phyloP scores from a whole-genome alignment of 2,888 invertebrate genomes.

The Eristalis intricaria region DNA sequence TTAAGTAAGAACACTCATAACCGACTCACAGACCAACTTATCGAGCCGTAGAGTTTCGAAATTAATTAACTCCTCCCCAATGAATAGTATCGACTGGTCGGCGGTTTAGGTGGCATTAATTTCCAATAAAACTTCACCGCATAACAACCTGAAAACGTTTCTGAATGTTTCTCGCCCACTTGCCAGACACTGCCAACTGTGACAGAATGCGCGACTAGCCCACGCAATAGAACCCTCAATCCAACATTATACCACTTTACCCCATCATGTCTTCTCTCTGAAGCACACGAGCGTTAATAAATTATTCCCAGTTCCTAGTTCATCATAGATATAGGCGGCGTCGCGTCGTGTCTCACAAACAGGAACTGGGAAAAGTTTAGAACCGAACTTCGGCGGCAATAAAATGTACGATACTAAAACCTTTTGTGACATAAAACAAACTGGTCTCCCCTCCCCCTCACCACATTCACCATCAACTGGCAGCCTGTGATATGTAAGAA shows the following conservation, averaged over 20 bases:
- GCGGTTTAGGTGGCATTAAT: conserved; percentile 61
- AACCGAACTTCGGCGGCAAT: conserved; percentile 15
- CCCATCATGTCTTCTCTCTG: not conserved
- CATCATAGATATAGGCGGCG: conserved; percentile 35
- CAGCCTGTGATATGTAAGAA: not conserved
- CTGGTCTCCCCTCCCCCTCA: not conserved
- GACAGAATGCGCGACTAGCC: conserved; percentile 22
- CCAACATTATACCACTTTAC: not conserved
- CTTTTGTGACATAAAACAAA: not conserved
- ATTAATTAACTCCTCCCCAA: conserved; percentile 63
- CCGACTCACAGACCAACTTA: conserved; percentile 38
- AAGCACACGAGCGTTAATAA: conserved; percentile 54
- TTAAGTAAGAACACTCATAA: conserved; percentile 56
- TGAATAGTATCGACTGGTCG: conserved; percentile 4
- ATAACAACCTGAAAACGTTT: conserved; percentile 51
- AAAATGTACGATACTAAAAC: conserved; percentile 20
- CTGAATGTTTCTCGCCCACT: conserved; percentile 66
- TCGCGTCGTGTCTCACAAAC: not conserved
- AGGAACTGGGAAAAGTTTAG: not conserved
- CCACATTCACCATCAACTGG: not conserved
- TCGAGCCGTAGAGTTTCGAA: conserved; percentile 24
- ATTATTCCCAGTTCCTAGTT: conserved; percentile 31
- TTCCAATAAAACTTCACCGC: conserved; percentile 60
- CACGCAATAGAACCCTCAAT: conserved; percentile 34
- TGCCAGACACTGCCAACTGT: conserved; percentile 3